Evolutionary conservation across 2,113 vertebrate species (phyloP).

Genomic region (Cercopithecus mona): DNA sequence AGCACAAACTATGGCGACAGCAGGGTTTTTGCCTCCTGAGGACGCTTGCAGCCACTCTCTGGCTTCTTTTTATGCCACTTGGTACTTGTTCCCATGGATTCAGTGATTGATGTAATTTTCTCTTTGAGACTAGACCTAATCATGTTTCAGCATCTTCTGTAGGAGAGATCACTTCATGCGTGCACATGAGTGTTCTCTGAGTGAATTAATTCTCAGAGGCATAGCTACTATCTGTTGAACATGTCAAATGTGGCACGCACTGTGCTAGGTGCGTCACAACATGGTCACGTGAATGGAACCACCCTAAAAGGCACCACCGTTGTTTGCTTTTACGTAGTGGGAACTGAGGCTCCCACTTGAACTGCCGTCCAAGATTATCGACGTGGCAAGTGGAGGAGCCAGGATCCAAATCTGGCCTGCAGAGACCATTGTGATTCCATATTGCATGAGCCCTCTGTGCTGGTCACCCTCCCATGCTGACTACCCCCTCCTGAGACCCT

Average conservation of each 20-base stretch:
- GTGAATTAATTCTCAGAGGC: not conserved
- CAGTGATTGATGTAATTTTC: not conserved
- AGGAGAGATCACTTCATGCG: not conserved
- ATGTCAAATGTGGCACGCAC: rapidly evolving
- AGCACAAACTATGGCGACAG: not conserved
- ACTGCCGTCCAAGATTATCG: not conserved
- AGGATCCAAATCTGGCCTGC: not conserved
- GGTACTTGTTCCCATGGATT: not conserved
- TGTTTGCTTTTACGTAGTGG: not conserved
- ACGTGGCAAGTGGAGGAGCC: not conserved
- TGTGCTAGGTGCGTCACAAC: too few species aligned
- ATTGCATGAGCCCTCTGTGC: rapidly evolving
- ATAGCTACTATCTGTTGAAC: not conserved
- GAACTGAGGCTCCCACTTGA: not conserved
- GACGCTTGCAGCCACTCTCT: not conserved
- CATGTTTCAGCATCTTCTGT: not conserved
- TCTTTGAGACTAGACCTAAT: not conserved
- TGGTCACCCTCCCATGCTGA: not conserved
- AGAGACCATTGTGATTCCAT: not conserved
- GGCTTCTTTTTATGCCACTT: not conserved
- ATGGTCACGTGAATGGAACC: not conserved
- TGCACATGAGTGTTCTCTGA: not conserved
- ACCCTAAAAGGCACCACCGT: rapidly evolving
- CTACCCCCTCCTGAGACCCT: not conserved
- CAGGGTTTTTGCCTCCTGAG: not conserved